phyloP scores from a whole-genome alignment of 2,113 vertebrate species.

The Semicossyphus pulcher region DNA sequence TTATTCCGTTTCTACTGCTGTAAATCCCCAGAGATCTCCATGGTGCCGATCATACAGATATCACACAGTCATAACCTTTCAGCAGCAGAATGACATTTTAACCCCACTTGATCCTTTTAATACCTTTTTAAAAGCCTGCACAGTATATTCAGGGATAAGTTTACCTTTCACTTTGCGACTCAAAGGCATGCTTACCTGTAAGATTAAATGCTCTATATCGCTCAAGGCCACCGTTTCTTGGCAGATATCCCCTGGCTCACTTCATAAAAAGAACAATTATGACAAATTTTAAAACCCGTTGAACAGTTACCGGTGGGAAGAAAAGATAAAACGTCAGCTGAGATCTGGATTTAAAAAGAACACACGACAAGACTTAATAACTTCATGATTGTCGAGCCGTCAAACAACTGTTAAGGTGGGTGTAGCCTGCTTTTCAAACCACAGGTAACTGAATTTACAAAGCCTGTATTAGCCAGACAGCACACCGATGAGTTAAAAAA shows the following conservation, averaged over 20 bases:
- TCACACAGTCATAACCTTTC: neutral
- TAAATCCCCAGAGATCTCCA: neutral
- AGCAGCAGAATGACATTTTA: neutral
- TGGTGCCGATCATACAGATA: neutral
- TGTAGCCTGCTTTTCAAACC: neutral
- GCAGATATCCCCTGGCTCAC: constrained; percentile 1
- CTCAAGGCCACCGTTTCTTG: constrained; percentile 5
- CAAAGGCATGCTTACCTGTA: neutral
- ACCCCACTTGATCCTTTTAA: neutral
- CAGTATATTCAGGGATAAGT: neutral
- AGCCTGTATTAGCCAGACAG: neutral
- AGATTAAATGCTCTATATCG: neutral
- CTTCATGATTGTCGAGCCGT: neutral
- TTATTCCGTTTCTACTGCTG: neutral
- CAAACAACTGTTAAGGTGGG: neutral
- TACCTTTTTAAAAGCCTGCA: no score
- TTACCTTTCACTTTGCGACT: neutral
- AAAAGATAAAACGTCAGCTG: neutral
- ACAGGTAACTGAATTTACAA: neutral
- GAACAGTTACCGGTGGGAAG: neutral
- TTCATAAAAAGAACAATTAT: neutral
- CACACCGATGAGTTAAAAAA: neutral
- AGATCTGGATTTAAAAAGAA: neutral
- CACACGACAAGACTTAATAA: neutral
- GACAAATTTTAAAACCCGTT: constrained; percentile 18